Conservation (phyloP, 2,797 vertebrate species). For the Catamblyrhynchus diadema region DNA sequence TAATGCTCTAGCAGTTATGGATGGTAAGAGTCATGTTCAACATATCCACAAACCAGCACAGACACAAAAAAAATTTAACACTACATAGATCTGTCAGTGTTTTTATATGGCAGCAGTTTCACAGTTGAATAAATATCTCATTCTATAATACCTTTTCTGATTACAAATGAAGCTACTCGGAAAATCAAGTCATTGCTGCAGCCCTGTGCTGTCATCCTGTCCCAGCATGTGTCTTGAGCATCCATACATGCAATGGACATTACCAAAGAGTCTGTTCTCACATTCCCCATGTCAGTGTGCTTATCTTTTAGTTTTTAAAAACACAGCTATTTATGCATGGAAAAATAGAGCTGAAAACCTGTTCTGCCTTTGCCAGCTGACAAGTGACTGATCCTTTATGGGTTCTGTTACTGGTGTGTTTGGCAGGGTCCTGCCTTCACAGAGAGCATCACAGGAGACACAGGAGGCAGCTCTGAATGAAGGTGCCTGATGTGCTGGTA, state of each 20-base stretch:
- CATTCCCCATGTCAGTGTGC: neutral
- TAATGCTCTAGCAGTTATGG: neutral
- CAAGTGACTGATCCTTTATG: neutral
- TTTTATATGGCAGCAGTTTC: neutral
- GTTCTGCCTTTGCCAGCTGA: neutral
- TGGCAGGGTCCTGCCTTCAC: neutral
- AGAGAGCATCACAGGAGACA: neutral
- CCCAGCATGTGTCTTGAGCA: neutral
- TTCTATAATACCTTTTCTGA: neutral
- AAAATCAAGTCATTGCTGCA: neutral
- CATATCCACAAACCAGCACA: neutral
- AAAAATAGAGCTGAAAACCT: neutral
- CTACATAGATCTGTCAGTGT: neutral
- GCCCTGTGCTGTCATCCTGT: neutral
- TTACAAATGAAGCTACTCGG: neutral
- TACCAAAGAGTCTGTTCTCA: neutral
- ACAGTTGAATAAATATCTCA: neutral
- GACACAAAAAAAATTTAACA: neutral
- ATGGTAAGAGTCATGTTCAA: neutral
- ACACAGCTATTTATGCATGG: neutral
- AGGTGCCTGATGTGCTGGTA: fast-evolving
- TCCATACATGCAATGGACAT: neutral
- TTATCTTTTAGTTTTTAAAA: neutral
- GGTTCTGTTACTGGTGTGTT: neutral
- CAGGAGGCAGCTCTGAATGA: neutral